Base-by-base conservation (phyloP, 1,140 invertebrate genomes). In the Tetranychus cinnabarinus region DNA sequence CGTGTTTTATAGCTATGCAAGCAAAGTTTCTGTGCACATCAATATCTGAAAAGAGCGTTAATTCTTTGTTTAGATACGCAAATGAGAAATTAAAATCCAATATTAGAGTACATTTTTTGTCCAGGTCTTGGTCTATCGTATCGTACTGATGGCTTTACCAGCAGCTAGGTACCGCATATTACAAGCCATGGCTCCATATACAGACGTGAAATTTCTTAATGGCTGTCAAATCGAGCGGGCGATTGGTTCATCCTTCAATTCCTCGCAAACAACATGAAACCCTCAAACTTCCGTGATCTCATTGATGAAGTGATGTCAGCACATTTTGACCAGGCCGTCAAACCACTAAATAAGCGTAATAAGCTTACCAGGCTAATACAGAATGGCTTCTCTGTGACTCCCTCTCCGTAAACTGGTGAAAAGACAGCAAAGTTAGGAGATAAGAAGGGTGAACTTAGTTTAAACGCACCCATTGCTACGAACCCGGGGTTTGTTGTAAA, bases 241-340 rank as follows among this genome's bases (percentile, higher is more conserved):
- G 31, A 52, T 42, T 60, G 48, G 46, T 60, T 60, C 35, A 36
- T 60, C 7, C 35, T 50, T 50, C 59, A 60, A 35, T 37, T 60
- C 33, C 8, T 60, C 2, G 37, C 33, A 31, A 60, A 60, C 35
- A 60, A 60, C 37, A 37, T 60, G 54, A 50, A 52, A 23, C 59
- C 59, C 54, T 52, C 50, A 39, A 15, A 60, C 52, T 60, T 52
- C 47, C 59, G 59, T 60, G 59, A 60, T 54, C 31, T 60, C 15
- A 60, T 60, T n/a, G 34, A 58, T 34, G 37, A 45, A 45, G 39
- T 58, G 15, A 58, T 58, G 57, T 45, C 42, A 45, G 42, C n/a
- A 2, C 57, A 58, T 46, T 58, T 45, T 39, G 57, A 58, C 36
- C 33, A 7, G 12, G 23, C 15, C 12, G 57, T 15, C 42, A 42